These are phyloP conservation scores for Leptinotarsa lineolata DNA, from an alignment of 1,140 invertebrate species.

Conservation along the genomic window DNA sequence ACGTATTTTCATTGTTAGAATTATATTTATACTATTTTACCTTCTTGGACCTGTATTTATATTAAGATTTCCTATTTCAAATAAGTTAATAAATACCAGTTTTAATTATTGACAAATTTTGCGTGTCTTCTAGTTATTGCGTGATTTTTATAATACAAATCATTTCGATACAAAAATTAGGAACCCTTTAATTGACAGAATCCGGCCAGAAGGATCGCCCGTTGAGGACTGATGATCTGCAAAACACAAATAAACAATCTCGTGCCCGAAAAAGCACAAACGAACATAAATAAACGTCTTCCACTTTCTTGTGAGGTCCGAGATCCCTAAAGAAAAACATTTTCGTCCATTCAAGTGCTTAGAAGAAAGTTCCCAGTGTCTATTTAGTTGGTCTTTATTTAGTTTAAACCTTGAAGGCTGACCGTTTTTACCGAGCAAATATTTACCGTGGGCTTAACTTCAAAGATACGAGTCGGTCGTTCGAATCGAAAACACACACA, in stretches of 20 bases:
- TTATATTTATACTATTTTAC: too few species aligned
- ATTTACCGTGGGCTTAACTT: constrained; percentile 41
- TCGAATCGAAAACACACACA: background rate
- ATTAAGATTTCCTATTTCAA: too few species aligned
- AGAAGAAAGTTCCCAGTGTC: constrained; percentile 23
- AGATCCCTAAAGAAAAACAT: constrained; percentile 32
- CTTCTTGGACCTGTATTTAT: too few species aligned
- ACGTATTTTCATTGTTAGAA: too few species aligned
- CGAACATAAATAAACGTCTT: constrained; percentile 1
- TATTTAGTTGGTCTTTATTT: constrained; percentile 39
- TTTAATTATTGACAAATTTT: too few species aligned
- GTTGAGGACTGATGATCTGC: background rate
- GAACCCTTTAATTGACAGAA: too few species aligned
- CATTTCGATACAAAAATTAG: too few species aligned
- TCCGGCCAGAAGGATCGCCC: background rate
- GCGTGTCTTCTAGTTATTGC: too few species aligned
- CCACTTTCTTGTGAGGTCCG: constrained; percentile 20
- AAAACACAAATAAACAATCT: background rate
- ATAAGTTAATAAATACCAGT: too few species aligned
- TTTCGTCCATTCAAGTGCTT: constrained; percentile 31
- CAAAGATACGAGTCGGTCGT: constrained; percentile 30
- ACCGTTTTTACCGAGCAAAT: constrained; percentile 40
- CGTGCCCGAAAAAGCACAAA: constrained; percentile 1
- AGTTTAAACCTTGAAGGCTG: constrained; percentile 31
- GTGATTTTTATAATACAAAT: too few species aligned